Conservation (phyloP, 2,113 vertebrate genomes). For the Platichthys stellatus region DNA sequence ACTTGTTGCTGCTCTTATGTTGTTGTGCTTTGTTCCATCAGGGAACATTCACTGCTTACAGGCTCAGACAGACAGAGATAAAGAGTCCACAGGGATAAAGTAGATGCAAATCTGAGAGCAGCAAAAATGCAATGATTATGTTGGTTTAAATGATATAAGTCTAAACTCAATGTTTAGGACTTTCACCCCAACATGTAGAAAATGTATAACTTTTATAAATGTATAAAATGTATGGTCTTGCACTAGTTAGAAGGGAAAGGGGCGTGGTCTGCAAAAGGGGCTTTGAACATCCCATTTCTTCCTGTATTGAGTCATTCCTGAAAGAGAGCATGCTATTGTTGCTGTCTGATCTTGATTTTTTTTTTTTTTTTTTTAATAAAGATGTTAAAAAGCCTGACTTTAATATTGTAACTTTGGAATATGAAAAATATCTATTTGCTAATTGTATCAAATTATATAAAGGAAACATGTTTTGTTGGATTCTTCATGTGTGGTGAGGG, state of each 20-base stretch:
- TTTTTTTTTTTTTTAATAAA: too few relatives aligned
- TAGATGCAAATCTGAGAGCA: not conserved
- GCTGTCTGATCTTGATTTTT: not conserved
- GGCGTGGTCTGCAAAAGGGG: not conserved
- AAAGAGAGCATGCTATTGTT: not conserved
- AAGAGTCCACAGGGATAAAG: too few relatives aligned
- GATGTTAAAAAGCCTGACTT: not conserved
- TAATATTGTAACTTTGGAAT: not conserved
- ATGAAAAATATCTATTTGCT: too few relatives aligned
- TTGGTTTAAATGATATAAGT: not conserved
- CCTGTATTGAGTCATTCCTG: not conserved
- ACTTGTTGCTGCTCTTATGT: not conserved
- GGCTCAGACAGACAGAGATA: too few relatives aligned
- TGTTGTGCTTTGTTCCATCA: not conserved
- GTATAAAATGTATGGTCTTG: too few relatives aligned
- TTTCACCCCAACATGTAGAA: too few relatives aligned
- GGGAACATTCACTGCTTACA: too few relatives aligned
- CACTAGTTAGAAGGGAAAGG: too few relatives aligned
- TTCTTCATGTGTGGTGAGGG: not conserved
- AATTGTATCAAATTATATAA: too few relatives aligned
- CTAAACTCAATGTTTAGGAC: not conserved
- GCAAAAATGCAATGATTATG: not conserved
- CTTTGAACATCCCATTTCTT: not conserved
- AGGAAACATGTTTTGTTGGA: too few relatives aligned
- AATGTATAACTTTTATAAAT: too few relatives aligned